Base-by-base conservation (phyloP, 2,797 vertebrate species). In the Syncerus caffer region DNA sequence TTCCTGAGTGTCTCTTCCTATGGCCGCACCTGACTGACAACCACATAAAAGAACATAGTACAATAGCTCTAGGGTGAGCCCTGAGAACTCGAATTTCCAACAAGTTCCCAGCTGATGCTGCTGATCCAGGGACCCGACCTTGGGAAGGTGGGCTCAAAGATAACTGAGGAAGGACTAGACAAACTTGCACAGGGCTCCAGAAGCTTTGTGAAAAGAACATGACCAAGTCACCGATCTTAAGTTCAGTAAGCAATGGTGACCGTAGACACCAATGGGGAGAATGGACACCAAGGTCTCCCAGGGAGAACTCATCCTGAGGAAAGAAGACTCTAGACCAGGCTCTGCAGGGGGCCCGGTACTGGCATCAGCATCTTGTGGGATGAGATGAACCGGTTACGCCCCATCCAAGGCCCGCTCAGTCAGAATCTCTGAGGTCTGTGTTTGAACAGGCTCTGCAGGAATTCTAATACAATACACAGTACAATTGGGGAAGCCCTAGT, bases 311-410 rank as follows among this genome's bases (percentile, higher is more conserved):
- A 25, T 23, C 58, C 93, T 17, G 50, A 60, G 47, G 50, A 34
- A 64, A 55, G 57, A 19, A n/a, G 27, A 11, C 3, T 53, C 9
- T 3, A 50, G 55, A 78, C 74, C 31, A n/a, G 14, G 27, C 50
- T 31, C 0, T 0, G 51, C 16, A 8, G 31, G 76, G n/a, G 11
- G 13, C 9, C 0, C 0, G 15, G 15, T n/a, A 14, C 29, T 6
- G 0, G 34, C 45, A 4, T 0, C 8, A 1, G 62, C 19, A 17
- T 2, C n/a, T 0, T 1, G 13, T 1, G 19, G 31, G 45, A 47
- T 38, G 19, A 79, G 50, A 4, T 4, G 6, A 42, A 3, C 17
- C 4, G 11, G 0, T 23, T 19, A 76, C 31, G 7, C 6, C 19
- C 62, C 42, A 29, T 25, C 25, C 11, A 29, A 89, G 55, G 45